These are phyloP conservation scores for Phaetusa simplex DNA, from an alignment of 2,113 vertebrate species.

Conservation along the genomic window DNA sequence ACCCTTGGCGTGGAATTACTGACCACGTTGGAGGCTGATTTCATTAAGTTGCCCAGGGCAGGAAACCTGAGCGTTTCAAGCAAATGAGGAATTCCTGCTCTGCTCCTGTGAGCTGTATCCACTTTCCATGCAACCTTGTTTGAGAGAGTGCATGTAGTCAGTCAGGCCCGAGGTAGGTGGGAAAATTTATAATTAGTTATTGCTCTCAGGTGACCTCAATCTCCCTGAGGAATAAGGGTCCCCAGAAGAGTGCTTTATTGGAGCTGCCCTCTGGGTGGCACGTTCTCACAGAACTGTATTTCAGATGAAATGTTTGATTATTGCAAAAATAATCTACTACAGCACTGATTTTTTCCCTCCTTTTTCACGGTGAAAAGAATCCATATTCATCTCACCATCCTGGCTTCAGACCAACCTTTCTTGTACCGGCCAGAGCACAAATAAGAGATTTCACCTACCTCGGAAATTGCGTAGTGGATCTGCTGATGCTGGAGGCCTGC, in stretches of 20 bases:
- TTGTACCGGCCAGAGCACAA: not conserved
- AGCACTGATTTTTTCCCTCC: not conserved
- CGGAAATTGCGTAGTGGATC: fast-evolving
- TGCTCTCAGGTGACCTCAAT: not conserved
- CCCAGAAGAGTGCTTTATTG: not conserved
- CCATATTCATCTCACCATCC: not conserved
- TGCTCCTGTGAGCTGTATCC: not conserved
- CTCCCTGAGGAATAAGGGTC: not conserved
- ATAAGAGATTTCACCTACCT: not conserved
- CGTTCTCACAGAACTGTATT: not conserved
- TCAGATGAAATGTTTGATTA: not conserved
- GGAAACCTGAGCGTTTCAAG: not conserved
- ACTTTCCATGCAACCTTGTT: not conserved
- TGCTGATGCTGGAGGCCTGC: not conserved
- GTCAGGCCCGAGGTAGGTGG: not conserved
- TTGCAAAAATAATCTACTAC: not conserved
- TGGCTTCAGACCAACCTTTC: fast-evolving
- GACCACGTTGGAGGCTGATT: not conserved
- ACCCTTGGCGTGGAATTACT: not conserved
- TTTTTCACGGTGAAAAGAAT: not conserved
- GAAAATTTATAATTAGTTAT: not conserved
- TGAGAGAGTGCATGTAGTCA: not conserved
- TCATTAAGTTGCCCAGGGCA: not conserved
- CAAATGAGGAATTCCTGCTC: not conserved
- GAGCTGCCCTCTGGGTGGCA: not conserved